Conservation (phyloP, 2,797 vertebrate genomes). For the Anguilla marmorata region DNA sequence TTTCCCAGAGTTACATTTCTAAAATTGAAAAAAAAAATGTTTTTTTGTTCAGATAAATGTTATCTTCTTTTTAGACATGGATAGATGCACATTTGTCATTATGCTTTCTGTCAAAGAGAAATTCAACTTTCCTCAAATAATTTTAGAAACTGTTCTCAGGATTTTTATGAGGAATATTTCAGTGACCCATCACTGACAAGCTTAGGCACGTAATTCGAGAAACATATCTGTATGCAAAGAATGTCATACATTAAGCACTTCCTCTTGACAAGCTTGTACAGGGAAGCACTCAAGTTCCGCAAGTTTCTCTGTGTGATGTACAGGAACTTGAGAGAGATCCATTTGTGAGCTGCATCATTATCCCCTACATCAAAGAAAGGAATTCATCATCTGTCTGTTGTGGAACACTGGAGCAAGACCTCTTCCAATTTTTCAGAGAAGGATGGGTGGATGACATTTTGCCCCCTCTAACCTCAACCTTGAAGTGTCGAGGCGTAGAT, state of each 20-base stretch:
- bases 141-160: neutral
- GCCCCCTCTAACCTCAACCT: constrained; percentile 9
- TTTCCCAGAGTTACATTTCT: neutral
- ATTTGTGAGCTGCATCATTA: constrained; percentile 19
- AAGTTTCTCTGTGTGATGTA: neutral
- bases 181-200: constrained; percentile 8
- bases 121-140: neutral
- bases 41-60: neutral
- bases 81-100: neutral
- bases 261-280: constrained; percentile 15
- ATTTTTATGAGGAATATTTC: neutral
- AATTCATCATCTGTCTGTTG: constrained; percentile 15
- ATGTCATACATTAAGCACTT: constrained; percentile 14
- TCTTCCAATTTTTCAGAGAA: constrained; percentile 3
- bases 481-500: neutral
- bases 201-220: neutral
- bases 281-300: constrained; percentile 15
- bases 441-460: constrained; percentile 12
- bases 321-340: neutral
- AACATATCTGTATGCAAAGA: constrained; percentile 19
- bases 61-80: neutral
- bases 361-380: constrained; percentile 16
- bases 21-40: neutral
- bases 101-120: neutral
- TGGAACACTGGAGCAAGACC: neutral